Conservation (phyloP, 1,140 invertebrate genomes). For the Macrosteles quadrilineatus region DNA sequence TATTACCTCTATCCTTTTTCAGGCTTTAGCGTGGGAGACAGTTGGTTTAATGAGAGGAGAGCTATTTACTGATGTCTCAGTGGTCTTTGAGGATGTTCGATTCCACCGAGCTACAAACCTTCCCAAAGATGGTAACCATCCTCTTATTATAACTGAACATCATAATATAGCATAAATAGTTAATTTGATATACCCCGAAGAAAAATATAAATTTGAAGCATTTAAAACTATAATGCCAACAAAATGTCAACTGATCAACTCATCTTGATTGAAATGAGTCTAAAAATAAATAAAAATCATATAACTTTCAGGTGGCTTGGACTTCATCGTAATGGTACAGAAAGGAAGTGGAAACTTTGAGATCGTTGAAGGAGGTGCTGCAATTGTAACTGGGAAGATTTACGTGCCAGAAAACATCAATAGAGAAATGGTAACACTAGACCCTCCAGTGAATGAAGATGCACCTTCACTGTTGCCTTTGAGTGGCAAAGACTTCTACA, state of each 20-base stretch:
- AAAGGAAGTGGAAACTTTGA: constrained; percentile 82
- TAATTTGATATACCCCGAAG: too few species aligned
- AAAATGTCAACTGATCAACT: too few species aligned
- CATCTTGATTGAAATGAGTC: too few species aligned
- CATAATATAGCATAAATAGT: background rate
- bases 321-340: constrained; percentile 80
- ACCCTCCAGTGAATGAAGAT: constrained; percentile 47
- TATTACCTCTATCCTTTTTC: constrained; percentile 32
- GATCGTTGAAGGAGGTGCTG: constrained; percentile 73
- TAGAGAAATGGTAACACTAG: constrained; percentile 50
- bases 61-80: constrained; percentile 69
- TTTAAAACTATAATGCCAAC: too few species aligned
- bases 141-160: background rate
- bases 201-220: too few species aligned
- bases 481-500: constrained; percentile 81
- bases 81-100: constrained; percentile 84
- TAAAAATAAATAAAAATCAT: too few species aligned
- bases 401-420: constrained; percentile 54
- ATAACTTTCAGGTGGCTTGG: constrained; percentile 55
- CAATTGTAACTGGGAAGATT: constrained; percentile 78
- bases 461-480: constrained; percentile 50
- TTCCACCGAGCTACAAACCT: constrained; percentile 83
- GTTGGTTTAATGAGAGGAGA: constrained; percentile 74
- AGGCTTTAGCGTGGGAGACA: constrained; percentile 83
- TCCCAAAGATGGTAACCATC: constrained; percentile 58